These are phyloP conservation scores for Hypena proboscidalis DNA, from an alignment of 2,888 invertebrate species.

Conservation along the genomic window DNA sequence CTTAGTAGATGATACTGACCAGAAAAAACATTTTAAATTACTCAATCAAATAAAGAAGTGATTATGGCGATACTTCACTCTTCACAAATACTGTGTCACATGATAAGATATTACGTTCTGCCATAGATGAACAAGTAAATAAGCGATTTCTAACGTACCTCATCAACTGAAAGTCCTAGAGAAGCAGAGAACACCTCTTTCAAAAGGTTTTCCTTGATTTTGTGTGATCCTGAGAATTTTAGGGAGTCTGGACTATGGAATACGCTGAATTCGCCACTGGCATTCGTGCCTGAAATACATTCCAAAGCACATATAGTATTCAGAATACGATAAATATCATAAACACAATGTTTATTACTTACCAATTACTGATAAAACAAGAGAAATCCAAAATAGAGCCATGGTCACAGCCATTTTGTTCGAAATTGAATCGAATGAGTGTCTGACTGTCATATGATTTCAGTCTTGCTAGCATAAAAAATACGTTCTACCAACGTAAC, in stretches of 20 bases:
- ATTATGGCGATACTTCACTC: too few relatives aligned
- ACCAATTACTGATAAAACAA: slow-evolving; percentile 71
- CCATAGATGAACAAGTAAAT: neutral
- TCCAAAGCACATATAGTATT: neutral
- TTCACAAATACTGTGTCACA: too few relatives aligned
- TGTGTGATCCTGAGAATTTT: slow-evolving; percentile 87
- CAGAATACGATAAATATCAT: neutral
- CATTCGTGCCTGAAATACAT: slow-evolving; percentile 75
- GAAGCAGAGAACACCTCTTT: slow-evolving; percentile 90
- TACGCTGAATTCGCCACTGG: slow-evolving; percentile 88
- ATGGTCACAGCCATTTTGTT: slow-evolving; percentile 74
- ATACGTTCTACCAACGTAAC: slow-evolving; percentile 31
- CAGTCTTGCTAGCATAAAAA: slow-evolving; percentile 56
- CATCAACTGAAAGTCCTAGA: slow-evolving; percentile 90
- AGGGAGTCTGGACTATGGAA: slow-evolving; percentile 89
- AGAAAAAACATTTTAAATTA: neutral
- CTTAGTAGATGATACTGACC: neutral
- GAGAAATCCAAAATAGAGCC: slow-evolving; percentile 69
- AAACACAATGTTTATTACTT: slow-evolving; percentile 41
- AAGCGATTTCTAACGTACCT: slow-evolving; percentile 71
- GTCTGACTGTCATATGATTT: slow-evolving; percentile 79
- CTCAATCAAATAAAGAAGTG: too few relatives aligned
- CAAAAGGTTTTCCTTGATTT: slow-evolving; percentile 86
- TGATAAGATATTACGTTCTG: too few relatives aligned
- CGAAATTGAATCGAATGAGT: slow-evolving; percentile 55